Evolutionary conservation across 1,140 invertebrate genomes (phyloP).

Genomic region (Drosophila virilis): DNA sequence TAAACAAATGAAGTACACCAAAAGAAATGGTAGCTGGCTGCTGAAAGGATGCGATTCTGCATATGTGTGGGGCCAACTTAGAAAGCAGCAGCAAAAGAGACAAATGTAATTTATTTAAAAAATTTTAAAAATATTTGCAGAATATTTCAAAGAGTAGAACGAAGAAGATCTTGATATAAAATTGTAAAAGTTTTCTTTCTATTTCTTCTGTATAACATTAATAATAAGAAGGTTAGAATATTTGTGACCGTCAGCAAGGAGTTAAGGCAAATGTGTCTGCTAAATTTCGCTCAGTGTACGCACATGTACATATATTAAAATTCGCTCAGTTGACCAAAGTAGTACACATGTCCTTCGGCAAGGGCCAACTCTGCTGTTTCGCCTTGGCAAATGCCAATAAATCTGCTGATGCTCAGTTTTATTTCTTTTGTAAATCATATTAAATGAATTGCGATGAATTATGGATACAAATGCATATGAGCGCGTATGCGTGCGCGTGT

Average conservation of each 20-base stretch:
- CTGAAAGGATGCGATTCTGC: neutral
- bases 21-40: constrained; percentile 21
- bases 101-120: too few species aligned
- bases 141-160: too few species aligned
- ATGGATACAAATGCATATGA: constrained; percentile 58
- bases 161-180: too few species aligned
- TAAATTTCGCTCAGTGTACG: constrained; percentile 31
- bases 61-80: neutral
- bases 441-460: constrained; percentile 77
- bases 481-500: constrained; percentile 1
- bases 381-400: constrained; percentile 56
- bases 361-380: constrained; percentile 8
- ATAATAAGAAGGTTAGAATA: too few species aligned
- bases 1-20: constrained; percentile 53
- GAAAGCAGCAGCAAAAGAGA: neutral
- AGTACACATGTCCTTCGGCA: constrained; percentile 43
- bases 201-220: too few species aligned
- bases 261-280: neutral
- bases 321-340: constrained; percentile 58
- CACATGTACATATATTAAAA: constrained; percentile 12
- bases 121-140: too few species aligned
- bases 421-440: constrained; percentile 77
- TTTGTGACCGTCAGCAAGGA: neutral
- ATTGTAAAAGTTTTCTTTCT: too few species aligned
- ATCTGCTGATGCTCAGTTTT: constrained; percentile 51